Conservation (phyloP, 2,113 vertebrate species). For the Sturnus vulgaris region DNA sequence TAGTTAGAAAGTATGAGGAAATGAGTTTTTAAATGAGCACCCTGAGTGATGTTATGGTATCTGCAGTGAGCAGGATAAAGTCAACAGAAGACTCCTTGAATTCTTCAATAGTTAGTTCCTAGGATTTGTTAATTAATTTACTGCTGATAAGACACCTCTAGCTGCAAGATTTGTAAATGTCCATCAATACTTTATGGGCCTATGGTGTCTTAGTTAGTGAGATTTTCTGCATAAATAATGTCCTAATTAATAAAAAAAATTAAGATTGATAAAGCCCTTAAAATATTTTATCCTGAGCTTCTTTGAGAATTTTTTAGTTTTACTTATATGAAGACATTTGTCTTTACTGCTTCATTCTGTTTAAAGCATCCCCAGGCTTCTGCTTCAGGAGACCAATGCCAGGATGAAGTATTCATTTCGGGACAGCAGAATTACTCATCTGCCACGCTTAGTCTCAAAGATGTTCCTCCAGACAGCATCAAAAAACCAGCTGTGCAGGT, state of each 20-base stretch:
- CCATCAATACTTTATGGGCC: neutral
- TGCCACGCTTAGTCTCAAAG: slow-evolving; percentile 71
- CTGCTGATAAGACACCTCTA: neutral
- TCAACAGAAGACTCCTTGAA: neutral
- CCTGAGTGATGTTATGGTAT: neutral
- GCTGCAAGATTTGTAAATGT: neutral
- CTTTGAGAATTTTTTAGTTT: neutral
- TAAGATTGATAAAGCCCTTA: neutral
- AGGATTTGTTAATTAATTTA: neutral
- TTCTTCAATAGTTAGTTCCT: neutral
- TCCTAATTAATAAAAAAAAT: neutral
- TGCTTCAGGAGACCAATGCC: slow-evolving; percentile 69
- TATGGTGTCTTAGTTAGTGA: neutral
- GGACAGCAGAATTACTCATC: slow-evolving; percentile 82
- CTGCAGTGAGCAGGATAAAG: neutral
- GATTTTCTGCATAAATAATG: neutral
- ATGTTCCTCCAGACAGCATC: slow-evolving; percentile 77
- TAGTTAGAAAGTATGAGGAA: neutral
- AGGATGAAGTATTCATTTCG: slow-evolving; percentile 85
- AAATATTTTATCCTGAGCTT: neutral
- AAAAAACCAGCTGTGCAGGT: slow-evolving; percentile 85
- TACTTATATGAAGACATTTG: neutral
- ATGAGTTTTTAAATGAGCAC: neutral
- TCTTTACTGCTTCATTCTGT: slow-evolving; percentile 16
- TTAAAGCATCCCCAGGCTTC: slow-evolving; percentile 71